These are phyloP conservation scores for Cepaea hortensis DNA, from an alignment of 2,888 invertebrate genomes.

Conservation along the genomic window DNA sequence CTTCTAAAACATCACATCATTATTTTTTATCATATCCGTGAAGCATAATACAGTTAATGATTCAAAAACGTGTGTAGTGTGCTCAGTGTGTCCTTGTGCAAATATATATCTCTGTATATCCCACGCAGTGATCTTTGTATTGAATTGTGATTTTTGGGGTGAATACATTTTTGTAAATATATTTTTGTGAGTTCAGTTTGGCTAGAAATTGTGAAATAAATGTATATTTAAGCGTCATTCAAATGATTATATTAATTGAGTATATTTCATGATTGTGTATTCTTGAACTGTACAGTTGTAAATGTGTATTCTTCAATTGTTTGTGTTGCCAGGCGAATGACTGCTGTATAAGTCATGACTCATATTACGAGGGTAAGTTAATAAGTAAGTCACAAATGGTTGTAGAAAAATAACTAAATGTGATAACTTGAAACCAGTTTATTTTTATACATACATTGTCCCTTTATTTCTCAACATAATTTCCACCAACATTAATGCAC, in stretches of 20 bases:
- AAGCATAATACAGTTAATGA: neutral
- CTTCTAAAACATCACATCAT: too few relatives aligned
- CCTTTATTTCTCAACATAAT: too few relatives aligned
- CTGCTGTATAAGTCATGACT: neutral
- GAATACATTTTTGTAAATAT: too few relatives aligned
- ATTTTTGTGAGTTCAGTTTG: slow-evolving; percentile 3
- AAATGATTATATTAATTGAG: neutral
- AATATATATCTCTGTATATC: too few relatives aligned
- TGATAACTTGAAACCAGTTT: too few relatives aligned
- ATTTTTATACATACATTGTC: too few relatives aligned
- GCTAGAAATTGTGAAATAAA: neutral
- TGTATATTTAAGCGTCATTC: slow-evolving; percentile 10
- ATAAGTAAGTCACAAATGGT: too few relatives aligned
- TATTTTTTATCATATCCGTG: neutral
- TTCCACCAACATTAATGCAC: too few relatives aligned
- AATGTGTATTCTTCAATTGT: neutral
- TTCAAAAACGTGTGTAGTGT: neutral
- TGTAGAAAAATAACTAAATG: too few relatives aligned
- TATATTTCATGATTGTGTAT: neutral
- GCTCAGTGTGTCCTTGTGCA: neutral
- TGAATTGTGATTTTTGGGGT: too few relatives aligned
- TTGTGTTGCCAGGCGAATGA: neutral
- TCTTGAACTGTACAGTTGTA: neutral
- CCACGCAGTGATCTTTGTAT: too few relatives aligned
- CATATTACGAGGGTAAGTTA: too few relatives aligned